Percentiles rank a stretch among this genome's conserved stretches.
Evolutionary conservation across 2,797 vertebrate genomes (phyloP).

Genomic region (Alfaro cultratus): DNA sequence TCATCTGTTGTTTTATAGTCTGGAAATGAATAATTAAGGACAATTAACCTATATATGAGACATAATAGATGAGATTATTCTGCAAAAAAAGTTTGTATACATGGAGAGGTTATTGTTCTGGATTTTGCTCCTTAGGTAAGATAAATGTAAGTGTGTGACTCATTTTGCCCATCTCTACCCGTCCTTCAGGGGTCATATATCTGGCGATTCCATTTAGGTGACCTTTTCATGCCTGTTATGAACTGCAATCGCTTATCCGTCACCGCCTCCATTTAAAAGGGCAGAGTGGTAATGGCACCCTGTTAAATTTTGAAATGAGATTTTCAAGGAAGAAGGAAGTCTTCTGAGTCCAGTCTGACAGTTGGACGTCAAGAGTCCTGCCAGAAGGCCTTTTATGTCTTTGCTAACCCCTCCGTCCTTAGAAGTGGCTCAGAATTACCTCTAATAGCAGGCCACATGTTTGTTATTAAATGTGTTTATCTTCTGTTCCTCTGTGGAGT

Average conservation of each 20-base stretch:
- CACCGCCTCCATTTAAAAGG: slow-evolving; percentile 55
- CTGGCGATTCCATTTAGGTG: slow-evolving; percentile 42
- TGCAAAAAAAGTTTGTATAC: neutral
- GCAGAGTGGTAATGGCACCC: slow-evolving; percentile 58
- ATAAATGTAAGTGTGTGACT: slow-evolving; percentile 26
- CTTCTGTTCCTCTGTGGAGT: slow-evolving; percentile 47
- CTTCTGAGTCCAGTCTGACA: slow-evolving; percentile 34
- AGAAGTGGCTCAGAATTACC: slow-evolving; percentile 52
- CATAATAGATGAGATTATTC: slow-evolving; percentile 1
- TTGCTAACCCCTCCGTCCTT: slow-evolving; percentile 35
- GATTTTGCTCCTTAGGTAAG: slow-evolving; percentile 8
- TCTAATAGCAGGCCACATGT: slow-evolving; percentile 49
- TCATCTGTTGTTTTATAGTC: neutral
- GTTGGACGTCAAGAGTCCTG: slow-evolving; percentile 31
- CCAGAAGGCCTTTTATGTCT: slow-evolving; percentile 24
- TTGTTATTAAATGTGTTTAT: slow-evolving; percentile 53
- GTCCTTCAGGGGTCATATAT: slow-evolving; percentile 58
- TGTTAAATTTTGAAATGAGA: slow-evolving; percentile 67
- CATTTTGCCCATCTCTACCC: slow-evolving; percentile 20
- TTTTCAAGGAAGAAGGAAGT: slow-evolving; percentile 58
- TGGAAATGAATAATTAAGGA: neutral
- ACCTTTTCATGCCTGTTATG: slow-evolving; percentile 74
- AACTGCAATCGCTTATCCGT: slow-evolving; percentile 60
- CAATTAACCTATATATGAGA: neutral
- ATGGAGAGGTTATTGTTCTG: slow-evolving; percentile 8